Conservation (phyloP, 1,140 invertebrate species). For the Amphibalanus amphitrite region DNA sequence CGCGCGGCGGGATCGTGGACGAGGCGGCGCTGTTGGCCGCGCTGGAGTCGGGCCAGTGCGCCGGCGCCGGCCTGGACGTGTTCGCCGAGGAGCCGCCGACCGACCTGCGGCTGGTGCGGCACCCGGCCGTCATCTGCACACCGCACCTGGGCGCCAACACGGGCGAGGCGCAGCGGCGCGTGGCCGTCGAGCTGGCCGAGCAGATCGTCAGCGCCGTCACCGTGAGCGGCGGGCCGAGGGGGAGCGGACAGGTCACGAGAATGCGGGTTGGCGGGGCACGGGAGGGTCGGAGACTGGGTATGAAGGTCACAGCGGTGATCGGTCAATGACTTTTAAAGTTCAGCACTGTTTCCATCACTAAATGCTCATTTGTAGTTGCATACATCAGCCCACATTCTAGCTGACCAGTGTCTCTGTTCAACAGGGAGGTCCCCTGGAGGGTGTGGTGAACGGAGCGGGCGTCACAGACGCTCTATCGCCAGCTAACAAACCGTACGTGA, state of each 20-base stretch:
- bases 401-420: slow-evolving; percentile 10
- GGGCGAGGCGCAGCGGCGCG: slow-evolving; percentile 75
- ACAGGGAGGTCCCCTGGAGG: slow-evolving; percentile 25
- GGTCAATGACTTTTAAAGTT: too few relatives aligned
- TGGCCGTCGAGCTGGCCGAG: slow-evolving; percentile 85
- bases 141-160: slow-evolving; percentile 92
- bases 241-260: neutral
- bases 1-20: slow-evolving; percentile 83
- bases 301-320: too few relatives aligned
- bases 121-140: slow-evolving; percentile 57
- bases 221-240: slow-evolving; percentile 20
- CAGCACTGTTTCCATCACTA: too few relatives aligned
- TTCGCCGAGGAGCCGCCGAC: slow-evolving; percentile 70
- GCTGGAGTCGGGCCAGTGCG: slow-evolving; percentile 55
- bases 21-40: slow-evolving; percentile 52
- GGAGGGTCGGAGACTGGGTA: slow-evolving; percentile 6
- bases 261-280: too few relatives aligned
- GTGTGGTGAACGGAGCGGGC: slow-evolving; percentile 41
- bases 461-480: slow-evolving; percentile 32
- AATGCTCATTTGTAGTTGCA: too few relatives aligned
- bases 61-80: slow-evolving; percentile 83
- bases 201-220: slow-evolving; percentile 64
- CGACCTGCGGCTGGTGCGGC: slow-evolving; percentile 14
- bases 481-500: slow-evolving; percentile 37
- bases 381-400: neutral